Conservation (phyloP, 2,888 invertebrate genomes). For the Branchipolynoe longqiensis region DNA sequence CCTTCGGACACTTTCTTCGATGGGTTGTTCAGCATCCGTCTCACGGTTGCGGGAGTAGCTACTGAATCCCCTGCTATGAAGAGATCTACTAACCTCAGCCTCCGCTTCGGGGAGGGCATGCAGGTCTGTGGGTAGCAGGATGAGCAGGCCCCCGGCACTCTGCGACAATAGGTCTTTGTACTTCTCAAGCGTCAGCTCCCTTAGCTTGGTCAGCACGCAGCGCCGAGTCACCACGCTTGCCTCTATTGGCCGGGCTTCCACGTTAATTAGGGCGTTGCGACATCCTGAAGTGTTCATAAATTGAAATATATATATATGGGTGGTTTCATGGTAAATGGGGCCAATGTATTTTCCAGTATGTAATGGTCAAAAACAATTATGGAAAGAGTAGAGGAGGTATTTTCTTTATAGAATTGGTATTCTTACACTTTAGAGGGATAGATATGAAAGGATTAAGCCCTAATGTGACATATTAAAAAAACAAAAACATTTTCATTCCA, state of each 20-base stretch:
- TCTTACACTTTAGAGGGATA: too few species aligned
- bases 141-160: constrained; percentile 91
- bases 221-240: constrained; percentile 94
- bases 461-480: too few species aligned
- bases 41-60: too few species aligned
- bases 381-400: too few species aligned
- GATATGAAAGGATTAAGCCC: too few species aligned
- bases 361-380: too few species aligned
- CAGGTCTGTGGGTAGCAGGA: constrained; percentile 90
- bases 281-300: constrained; percentile 86
- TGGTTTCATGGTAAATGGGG: background rate
- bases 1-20: too few species aligned
- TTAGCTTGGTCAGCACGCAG: constrained; percentile 91
- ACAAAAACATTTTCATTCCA: too few species aligned
- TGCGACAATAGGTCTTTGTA: constrained; percentile 79
- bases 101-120: constrained; percentile 85
- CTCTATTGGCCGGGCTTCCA: constrained; percentile 92
- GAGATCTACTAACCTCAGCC: constrained; percentile 73
- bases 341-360: too few species aligned
- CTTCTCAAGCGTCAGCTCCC: constrained; percentile 90
- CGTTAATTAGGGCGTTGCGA: constrained; percentile 90
- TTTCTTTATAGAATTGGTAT: too few species aligned
- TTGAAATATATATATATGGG: background rate
- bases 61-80: too few species aligned
- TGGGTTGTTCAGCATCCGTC: too few species aligned